Percentiles rank a stretch among this genome's conserved stretches.
These are phyloP conservation scores for Vanessa tameamea DNA, from an alignment of 1,140 invertebrate genomes.

Conservation along the genomic window DNA sequence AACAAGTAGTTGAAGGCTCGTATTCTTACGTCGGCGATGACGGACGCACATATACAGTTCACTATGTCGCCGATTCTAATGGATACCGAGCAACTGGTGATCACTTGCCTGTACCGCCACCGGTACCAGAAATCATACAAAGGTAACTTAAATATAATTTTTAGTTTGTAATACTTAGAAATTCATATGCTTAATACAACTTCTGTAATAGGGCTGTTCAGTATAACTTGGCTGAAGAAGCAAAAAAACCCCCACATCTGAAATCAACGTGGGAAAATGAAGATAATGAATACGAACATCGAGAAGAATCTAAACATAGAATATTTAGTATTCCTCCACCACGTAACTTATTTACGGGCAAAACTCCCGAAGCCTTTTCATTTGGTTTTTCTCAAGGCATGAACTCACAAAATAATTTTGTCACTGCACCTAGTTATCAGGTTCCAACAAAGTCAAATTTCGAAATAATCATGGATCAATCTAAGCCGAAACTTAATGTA, in stretches of 20 bases:
- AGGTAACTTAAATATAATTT: constrained; percentile 50
- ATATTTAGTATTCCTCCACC: constrained; percentile 45
- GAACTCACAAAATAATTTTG: constrained; percentile 58
- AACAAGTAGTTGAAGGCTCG: constrained; percentile 82
- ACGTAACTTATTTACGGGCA: constrained; percentile 69
- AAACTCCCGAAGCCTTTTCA: constrained; percentile 74
- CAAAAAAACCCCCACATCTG: constrained; percentile 63
- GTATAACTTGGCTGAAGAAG: constrained; percentile 77
- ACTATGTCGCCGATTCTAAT: constrained; percentile 81
- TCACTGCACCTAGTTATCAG: constrained; percentile 54
- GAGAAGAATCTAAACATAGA: constrained; percentile 45
- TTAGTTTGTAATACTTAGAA: constrained; percentile 4
- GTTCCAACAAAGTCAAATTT: constrained; percentile 51
- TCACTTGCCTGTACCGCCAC: constrained; percentile 81
- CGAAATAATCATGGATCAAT: constrained; percentile 55
- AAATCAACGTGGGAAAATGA: constrained; percentile 60
- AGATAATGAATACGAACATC: constrained; percentile 49
- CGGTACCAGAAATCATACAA: constrained; percentile 80
- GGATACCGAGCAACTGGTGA: constrained; percentile 81
- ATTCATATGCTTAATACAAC: constrained; percentile 2
- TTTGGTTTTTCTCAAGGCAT: constrained; percentile 55
- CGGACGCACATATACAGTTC: constrained; percentile 80
- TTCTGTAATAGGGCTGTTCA: constrained; percentile 66
- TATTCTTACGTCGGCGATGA: constrained; percentile 83
- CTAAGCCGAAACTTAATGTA: constrained; percentile 53